These are phyloP conservation scores for Paradoxurus hermaphroditus DNA, from an alignment of 2,113 vertebrate species.

Conservation along the genomic window DNA sequence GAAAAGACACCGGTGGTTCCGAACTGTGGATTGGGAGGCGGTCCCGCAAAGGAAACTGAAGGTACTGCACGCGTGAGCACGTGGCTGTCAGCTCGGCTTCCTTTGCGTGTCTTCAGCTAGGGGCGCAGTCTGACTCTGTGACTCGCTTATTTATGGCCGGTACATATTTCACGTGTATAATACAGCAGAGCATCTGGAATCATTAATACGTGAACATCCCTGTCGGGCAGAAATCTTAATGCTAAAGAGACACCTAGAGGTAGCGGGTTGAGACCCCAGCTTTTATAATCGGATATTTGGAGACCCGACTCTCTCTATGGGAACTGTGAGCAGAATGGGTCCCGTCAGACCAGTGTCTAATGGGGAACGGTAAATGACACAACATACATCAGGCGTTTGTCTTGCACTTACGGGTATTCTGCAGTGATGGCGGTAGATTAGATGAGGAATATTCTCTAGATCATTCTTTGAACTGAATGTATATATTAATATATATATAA, in stretches of 20 bases:
- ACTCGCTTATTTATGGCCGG: accelerated
- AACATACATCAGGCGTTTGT: not conserved
- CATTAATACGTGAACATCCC: accelerated
- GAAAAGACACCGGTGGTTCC: conserved; percentile 96
- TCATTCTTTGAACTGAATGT: accelerated
- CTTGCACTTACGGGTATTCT: accelerated
- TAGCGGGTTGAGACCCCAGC: not conserved
- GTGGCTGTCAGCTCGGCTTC: accelerated
- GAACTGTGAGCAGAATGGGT: no score
- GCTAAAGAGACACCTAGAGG: not conserved
- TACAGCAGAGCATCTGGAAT: not conserved
- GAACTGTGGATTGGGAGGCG: conserved; percentile 91
- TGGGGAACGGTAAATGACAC: not conserved
- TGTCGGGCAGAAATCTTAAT: accelerated
- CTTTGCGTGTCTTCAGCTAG: accelerated
- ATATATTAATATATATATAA: not conserved
- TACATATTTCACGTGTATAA: accelerated
- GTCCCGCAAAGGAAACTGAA: conserved; percentile 92
- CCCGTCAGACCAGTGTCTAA: accelerated
- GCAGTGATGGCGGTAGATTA: not conserved
- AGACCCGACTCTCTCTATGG: accelerated
- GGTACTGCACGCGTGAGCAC: conserved; percentile 63
- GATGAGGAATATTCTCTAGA: no score
- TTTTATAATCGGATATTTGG: accelerated
- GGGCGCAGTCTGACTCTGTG: not conserved